These are phyloP conservation scores for Diglossa cyanea DNA, from an alignment of 2,797 vertebrate genomes.

Conservation along the genomic window DNA sequence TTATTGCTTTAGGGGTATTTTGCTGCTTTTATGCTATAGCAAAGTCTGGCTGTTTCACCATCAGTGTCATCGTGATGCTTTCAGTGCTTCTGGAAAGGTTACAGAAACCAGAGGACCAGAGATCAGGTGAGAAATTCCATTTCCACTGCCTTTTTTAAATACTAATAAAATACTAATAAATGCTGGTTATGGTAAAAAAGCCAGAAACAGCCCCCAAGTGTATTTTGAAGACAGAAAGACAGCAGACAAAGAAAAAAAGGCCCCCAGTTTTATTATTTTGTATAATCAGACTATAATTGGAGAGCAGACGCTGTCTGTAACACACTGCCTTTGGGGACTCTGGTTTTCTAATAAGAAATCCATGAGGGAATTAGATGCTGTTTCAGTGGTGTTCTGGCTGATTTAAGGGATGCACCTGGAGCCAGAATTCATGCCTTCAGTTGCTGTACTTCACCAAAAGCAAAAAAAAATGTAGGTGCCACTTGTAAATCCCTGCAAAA, in stretches of 20 bases:
- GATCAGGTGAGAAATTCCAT: constrained; percentile 17
- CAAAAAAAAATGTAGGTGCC: background rate
- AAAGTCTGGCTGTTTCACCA: background rate
- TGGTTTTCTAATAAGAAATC: constrained; percentile 46
- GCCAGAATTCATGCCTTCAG: background rate
- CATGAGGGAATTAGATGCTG: background rate
- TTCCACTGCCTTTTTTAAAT: constrained; percentile 5
- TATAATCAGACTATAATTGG: constrained; percentile 52
- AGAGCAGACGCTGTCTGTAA: constrained; percentile 40
- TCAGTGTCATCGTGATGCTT: fast-evolving
- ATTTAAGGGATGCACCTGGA: constrained; percentile 38
- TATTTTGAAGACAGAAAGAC: background rate
- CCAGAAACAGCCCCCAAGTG: background rate
- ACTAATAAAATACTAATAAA: constrained; percentile 53
- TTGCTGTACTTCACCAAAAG: background rate
- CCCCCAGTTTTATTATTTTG: constrained; percentile 42
- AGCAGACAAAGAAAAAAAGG: constrained; percentile 21
- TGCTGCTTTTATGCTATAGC: background rate
- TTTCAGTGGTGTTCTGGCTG: background rate
- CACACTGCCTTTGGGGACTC: background rate
- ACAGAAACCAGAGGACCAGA: background rate
- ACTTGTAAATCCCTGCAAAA: constrained; percentile 26
- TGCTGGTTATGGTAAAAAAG: background rate
- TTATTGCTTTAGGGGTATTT: background rate
- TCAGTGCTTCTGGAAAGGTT: background rate